A percentile compares a stretch with the other conserved stretches of the same genome.
Evolutionary conservation across 2,888 invertebrate genomes (phyloP).

Genomic region (Netelia fuscicornis): DNA sequence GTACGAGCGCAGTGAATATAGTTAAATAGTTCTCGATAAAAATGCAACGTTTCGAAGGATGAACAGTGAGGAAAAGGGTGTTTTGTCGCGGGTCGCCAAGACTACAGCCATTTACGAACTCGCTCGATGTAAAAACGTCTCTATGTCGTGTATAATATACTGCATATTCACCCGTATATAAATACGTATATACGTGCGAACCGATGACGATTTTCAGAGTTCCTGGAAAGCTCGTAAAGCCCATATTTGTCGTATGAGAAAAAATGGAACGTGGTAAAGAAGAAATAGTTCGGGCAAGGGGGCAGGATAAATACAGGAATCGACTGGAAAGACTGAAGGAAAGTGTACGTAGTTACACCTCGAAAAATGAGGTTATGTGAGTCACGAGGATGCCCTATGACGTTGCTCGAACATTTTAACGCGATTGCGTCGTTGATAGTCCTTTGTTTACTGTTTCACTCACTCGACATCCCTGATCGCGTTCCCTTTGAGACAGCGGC

Average conservation of each 20-base stretch:
- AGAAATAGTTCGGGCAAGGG: neutral
- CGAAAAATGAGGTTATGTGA: slow-evolving; percentile 24
- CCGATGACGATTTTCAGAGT: slow-evolving; percentile 73
- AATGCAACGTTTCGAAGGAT: slow-evolving; percentile 67
- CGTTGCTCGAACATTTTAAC: neutral
- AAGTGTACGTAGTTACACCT: neutral
- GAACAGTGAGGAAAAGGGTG: slow-evolving; percentile 63
- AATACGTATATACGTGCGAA: neutral
- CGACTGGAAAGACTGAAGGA: neutral
- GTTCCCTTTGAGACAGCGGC: slow-evolving; percentile 93
- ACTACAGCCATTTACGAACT: slow-evolving; percentile 70
- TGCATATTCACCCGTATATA: slow-evolving; percentile 13
- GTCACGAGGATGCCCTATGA: neutral
- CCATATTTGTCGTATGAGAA: slow-evolving; percentile 1
- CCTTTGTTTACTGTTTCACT: slow-evolving; percentile 58
- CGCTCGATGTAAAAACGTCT: slow-evolving; percentile 74
- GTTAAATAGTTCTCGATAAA: slow-evolving; percentile 66
- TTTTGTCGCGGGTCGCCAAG: slow-evolving; percentile 78
- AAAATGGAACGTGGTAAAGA: neutral
- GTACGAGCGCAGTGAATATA: slow-evolving; percentile 42
- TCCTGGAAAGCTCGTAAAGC: slow-evolving; percentile 57
- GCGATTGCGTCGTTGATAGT: neutral
- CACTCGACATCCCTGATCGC: slow-evolving; percentile 82
- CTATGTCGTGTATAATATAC: neutral
- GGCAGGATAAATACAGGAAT: neutral